phyloP scores from a whole-genome alignment of 35 echinoderm and acorn worm genomes.

The Heliocidaris tuberculata region DNA sequence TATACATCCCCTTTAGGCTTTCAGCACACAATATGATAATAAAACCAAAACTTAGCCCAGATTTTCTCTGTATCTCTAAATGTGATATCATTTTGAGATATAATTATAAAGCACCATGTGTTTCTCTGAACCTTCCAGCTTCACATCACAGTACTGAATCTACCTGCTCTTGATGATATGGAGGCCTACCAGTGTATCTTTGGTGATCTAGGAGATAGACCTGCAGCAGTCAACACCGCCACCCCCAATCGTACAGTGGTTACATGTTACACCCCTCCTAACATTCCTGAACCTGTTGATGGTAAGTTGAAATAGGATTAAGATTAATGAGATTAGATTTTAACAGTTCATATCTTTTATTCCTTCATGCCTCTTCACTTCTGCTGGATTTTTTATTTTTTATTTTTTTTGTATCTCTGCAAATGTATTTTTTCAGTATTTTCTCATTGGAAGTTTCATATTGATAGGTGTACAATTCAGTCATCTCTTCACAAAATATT shows the following conservation, averaged over 20 bases:
- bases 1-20: too few species aligned
- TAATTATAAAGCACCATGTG: too few species aligned
- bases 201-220: slow-evolving; percentile 43
- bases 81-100: too few species aligned
- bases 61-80: too few species aligned
- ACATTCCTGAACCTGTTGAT: slow-evolving; percentile 3
- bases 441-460: background rate
- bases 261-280: slow-evolving; percentile 49
- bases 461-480: too few species aligned
- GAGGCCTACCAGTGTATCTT: slow-evolving; percentile 60
- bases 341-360: background rate
- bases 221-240: slow-evolving; percentile 42
- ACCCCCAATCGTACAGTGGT: slow-evolving; percentile 24
- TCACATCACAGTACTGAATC: slow-evolving; percentile 24
- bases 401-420: too few species aligned
- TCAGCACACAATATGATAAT: too few species aligned
- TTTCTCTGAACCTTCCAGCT: background rate
- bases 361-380: background rate
- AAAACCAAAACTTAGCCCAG: too few species aligned
- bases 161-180: slow-evolving; percentile 11
- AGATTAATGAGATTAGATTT: background rate
- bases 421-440: background rate
- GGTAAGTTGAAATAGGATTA: slow-evolving; percentile 15
- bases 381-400: background rate
- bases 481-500: too few species aligned